Evolutionary conservation across 1,140 invertebrate genomes (phyloP), one percentile per base, ranked within the genome.

Genomic region (Sycophaga agraensis): DNA sequence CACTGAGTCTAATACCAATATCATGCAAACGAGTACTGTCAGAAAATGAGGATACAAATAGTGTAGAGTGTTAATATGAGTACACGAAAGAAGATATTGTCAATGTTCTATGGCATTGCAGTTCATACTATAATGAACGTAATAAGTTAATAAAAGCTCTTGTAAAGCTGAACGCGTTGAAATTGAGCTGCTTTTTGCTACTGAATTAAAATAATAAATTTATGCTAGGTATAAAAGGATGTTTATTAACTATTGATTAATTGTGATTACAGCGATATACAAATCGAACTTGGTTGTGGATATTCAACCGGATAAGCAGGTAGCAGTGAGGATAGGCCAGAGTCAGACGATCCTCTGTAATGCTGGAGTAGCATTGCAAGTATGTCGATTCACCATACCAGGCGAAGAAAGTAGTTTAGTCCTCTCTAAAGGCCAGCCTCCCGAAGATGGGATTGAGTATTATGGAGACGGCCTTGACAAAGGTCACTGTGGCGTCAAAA

Each of bases 401-500:
- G 77, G 79, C 31, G 75, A 78, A 59, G 73, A 71, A 40, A 74
- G 72, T 1, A 75, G 72, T 0, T 72, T 66, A 62, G 78, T 31
- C 68, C 66, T 40, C 70, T 68, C 28, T 61, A 39, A 40, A 2
- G 50, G 34, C 3, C 64, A 69, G 56, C 28, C 69, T 26, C 56
- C 70, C 14, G 76, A 80, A 63, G 78, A 82, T 55, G 65, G 75
- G 45, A 64, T 84, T 34, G 70, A 75, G 5, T 88, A 88, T 69
- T 82, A 73, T 56, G 87, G 87, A 2, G 68, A 68, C 0, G 85
- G 86, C 2, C 60, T 85, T 0, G 73, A 84, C 46, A 69, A 71
- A 14, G 89, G 89, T 1, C 82, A 90, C 59, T 91, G 90, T 66
- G 89, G 89, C 2, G 84, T 88, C 4, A 82, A 74, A 16, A 87